These are phyloP conservation scores for Huso huso DNA, from an alignment of 2,797 vertebrate genomes.

Conservation along the genomic window DNA sequence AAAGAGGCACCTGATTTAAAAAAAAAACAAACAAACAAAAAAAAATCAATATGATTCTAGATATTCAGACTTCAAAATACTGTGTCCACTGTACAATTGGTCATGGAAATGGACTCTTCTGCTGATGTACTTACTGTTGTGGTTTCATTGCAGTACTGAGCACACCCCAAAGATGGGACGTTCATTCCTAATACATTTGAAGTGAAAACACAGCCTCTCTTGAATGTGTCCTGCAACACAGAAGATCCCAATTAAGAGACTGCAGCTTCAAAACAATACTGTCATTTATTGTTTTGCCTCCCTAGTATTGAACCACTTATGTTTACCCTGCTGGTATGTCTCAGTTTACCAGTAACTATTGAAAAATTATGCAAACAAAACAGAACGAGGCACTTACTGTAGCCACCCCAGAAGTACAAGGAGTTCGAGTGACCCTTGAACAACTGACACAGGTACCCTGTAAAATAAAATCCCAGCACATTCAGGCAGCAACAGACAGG, in stretches of 20 bases:
- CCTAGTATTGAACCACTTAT: too few relatives aligned
- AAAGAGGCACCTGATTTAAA: constrained; percentile 60
- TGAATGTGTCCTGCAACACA: constrained; percentile 42
- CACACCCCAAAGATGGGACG: constrained; percentile 40
- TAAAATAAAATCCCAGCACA: background rate
- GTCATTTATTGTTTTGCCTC: too few relatives aligned
- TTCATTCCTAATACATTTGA: background rate
- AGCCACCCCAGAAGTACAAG: constrained; percentile 43
- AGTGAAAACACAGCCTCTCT: constrained; percentile 42
- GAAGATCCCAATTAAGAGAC: background rate
- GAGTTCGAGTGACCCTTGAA: constrained; percentile 13
- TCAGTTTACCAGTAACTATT: too few relatives aligned
- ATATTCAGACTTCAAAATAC: too few relatives aligned
- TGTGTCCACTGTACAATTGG: background rate
- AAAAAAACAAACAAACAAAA: constrained; percentile 16
- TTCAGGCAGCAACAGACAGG: too few relatives aligned
- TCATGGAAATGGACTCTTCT: background rate
- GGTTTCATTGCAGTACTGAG: constrained; percentile 51
- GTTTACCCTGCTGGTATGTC: too few relatives aligned
- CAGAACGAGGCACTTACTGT: constrained; percentile 43
- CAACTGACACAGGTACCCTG: constrained; percentile 51
- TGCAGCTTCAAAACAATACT: too few relatives aligned
- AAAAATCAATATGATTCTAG: background rate
- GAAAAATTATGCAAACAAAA: too few relatives aligned
- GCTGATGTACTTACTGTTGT: constrained; percentile 40